phyloP scores from a whole-genome alignment of 2,113 vertebrate species.

The Ramphastos sulfuratus region DNA sequence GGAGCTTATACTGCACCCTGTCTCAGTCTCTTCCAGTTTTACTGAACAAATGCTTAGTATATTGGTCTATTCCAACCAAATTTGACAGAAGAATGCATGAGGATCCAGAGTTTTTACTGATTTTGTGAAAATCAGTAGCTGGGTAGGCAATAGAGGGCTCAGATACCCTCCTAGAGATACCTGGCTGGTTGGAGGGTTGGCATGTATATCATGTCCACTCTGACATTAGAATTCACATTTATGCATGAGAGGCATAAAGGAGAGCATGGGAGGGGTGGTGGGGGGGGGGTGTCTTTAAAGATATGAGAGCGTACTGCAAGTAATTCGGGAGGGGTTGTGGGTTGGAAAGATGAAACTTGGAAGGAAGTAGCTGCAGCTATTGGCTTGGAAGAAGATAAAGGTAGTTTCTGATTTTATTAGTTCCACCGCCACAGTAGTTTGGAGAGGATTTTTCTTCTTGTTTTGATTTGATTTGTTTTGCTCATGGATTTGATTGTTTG shows the following conservation, averaged over 20 bases:
- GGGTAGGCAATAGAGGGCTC: neutral
- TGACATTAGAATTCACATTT: neutral
- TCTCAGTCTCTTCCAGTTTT: neutral
- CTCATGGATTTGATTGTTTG: neutral
- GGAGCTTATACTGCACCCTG: neutral
- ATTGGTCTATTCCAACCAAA: neutral
- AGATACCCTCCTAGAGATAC: neutral
- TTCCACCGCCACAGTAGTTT: neutral
- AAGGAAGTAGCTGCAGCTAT: neutral
- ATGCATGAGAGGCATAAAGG: fast-evolving
- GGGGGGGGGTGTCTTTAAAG: neutral
- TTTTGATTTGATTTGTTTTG: neutral
- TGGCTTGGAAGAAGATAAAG: neutral
- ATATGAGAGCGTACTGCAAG: fast-evolving
- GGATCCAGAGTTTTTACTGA: neutral
- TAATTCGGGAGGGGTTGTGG: neutral
- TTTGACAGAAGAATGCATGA: neutral
- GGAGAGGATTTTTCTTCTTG: neutral
- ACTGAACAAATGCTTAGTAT: neutral
- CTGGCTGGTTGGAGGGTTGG: neutral
- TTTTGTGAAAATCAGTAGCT: neutral
- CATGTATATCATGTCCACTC: neutral
- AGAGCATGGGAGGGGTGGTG: neutral
- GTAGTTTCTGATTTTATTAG: neutral
- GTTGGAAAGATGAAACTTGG: neutral